Evolutionary conservation across 2,888 invertebrate species (phyloP).

Genomic region (Metopia argyrocephala): DNA sequence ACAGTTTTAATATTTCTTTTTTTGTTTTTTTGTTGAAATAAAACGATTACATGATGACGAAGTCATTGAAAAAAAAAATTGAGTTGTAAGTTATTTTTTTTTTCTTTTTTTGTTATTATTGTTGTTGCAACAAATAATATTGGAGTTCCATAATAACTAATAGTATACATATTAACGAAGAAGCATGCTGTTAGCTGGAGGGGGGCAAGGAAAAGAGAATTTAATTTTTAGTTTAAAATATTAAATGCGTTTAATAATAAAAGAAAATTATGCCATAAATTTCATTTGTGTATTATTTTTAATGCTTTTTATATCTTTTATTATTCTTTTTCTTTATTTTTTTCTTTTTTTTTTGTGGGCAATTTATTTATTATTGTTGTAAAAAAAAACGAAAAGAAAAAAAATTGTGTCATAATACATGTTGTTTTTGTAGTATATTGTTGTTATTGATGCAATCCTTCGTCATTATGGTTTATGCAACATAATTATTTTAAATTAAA

Average conservation of each 20-base stretch:
- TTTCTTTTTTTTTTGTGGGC: not conserved
- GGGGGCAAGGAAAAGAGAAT: too few relatives aligned
- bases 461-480: too few relatives aligned
- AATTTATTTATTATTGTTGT: conserved; percentile 22
- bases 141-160: conserved; percentile 29
- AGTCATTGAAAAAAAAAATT: conserved; percentile 27
- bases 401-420: conserved; percentile 43
- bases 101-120: not conserved
- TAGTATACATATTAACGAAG: conserved; percentile 17
- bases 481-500: too few relatives aligned
- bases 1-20: conserved; percentile 33
- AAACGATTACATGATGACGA: too few relatives aligned
- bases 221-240: conserved; percentile 40
- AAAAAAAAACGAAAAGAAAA: not conserved
- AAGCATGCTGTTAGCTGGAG: too few relatives aligned
- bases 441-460: too few relatives aligned
- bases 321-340: conserved; percentile 21
- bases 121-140: too few relatives aligned
- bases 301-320: not conserved
- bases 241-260: conserved; percentile 38
- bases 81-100: conserved; percentile 27
- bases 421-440: not conserved
- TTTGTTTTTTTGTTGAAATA: conserved; percentile 15
- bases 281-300: not conserved
- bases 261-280: conserved; percentile 31